phyloP scores from a whole-genome alignment of 2,888 invertebrate genomes.

The Allophyes oxyacanthae region DNA sequence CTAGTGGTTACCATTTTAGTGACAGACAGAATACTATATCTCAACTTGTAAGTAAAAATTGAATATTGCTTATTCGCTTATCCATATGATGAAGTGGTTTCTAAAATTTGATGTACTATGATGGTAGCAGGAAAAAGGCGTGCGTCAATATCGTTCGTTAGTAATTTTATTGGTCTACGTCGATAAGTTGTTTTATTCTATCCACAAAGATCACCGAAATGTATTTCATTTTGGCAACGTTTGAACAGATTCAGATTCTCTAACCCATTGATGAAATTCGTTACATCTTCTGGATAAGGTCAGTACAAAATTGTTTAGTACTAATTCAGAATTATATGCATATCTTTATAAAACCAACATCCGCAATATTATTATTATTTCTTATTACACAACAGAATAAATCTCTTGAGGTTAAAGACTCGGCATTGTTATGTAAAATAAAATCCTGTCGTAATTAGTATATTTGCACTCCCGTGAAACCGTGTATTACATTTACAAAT shows the following conservation, averaged over 20 bases:
- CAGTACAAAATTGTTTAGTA: conserved; percentile 19
- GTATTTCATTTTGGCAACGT: conserved; percentile 12
- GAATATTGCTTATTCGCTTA: conserved; percentile 6
- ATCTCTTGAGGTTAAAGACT: no score
- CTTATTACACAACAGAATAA: no score
- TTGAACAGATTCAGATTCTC: conserved; percentile 2
- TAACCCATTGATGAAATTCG: conserved; percentile 21
- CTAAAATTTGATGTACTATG: neutral
- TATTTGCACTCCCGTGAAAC: no score
- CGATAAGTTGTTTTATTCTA: neutral
- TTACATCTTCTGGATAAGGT: conserved; percentile 36
- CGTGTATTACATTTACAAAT: no score
- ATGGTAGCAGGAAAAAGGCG: conserved; percentile 3
- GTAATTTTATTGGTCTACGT: no score
- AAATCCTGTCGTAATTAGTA: no score
- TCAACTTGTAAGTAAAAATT: conserved; percentile 3
- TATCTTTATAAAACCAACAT: neutral
- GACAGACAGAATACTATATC: conserved; percentile 5
- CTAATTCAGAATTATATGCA: neutral
- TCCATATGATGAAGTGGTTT: neutral
- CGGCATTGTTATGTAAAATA: no score
- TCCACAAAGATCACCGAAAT: neutral
- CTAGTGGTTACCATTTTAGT: neutral
- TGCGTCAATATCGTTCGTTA: no score
- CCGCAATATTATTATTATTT: neutral